Evolutionary conservation across 2,113 vertebrate genomes (phyloP), one percentile per base, ranked within the genome.

Genomic region (Sclerurus mexicanus): DNA sequence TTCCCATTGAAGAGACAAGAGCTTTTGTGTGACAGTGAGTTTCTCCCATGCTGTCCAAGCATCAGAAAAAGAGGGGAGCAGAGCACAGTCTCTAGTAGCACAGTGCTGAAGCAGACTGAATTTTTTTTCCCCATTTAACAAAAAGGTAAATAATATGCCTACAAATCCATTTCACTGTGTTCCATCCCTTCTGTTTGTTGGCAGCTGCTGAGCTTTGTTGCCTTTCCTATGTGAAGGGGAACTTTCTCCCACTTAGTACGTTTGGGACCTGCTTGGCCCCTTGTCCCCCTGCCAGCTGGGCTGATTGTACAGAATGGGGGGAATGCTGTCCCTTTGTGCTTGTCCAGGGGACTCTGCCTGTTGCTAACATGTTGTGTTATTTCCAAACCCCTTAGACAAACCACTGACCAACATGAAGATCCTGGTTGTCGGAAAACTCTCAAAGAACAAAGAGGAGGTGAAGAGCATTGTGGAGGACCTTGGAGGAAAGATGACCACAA

Each of bases 371-470:
- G 20, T 20, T 55, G 53, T 58, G n/a, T 90, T 95, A 9, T 66
- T 93, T 85, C 85, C 33, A 6, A 69, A 39, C 62, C 30, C 27
- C 17, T 40, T 79, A 99, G 99, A 98, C 69, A 99, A 99, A 96
- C 99, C 99, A 1, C 97, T 99, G 71, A 98, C 98, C 52, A 98
- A 97, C 89, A 98, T 99, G 99, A 99, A 98, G 95, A 97, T 99
- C 85, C 80, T 99, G 89, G 64, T 97, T 12, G 94, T 99, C 5
- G 99, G 99, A 37, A 99, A 99, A 63, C 98, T 99, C 47, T 94
- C 96, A 3, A 99, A 98, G 97, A 99, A 98, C 97, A 99, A 99
- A 95, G 99, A 99, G 13, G 99, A 99, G 49, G 85, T 99, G 83
- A 99, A 99, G 95, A 87, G 95, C 42, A 58, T 49, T 4, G 97